These are phyloP conservation scores for Hemichromis elongatus DNA, from an alignment of 2,113 vertebrate genomes.

Conservation along the genomic window DNA sequence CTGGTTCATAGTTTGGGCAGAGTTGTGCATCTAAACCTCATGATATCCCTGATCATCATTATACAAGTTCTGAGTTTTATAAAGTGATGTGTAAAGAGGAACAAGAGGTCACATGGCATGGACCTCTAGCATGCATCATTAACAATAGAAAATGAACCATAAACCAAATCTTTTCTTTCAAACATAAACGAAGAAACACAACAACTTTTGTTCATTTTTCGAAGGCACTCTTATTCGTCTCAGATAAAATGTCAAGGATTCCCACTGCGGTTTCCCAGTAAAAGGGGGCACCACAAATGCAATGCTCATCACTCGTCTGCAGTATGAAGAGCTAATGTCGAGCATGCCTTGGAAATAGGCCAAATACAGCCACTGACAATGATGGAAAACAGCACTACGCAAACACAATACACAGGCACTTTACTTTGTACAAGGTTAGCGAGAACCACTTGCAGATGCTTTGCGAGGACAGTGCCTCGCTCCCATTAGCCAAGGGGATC, in stretches of 20 bases:
- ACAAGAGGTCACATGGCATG: not conserved
- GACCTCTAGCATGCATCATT: not conserved
- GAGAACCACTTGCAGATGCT: constrained; percentile 32
- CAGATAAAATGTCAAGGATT: constrained; percentile 40
- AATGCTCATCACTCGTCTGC: not conserved
- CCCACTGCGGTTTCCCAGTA: constrained; percentile 11
- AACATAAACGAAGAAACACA: not conserved
- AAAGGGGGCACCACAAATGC: constrained; percentile 1
- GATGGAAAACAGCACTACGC: constrained; percentile 31
- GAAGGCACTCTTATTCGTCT: not conserved
- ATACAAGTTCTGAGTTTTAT: not conserved
- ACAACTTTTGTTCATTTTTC: not conserved
- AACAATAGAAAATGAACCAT: constrained; percentile 10
- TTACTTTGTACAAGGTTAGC: constrained; percentile 2
- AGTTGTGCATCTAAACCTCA: not conserved
- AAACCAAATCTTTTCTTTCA: not conserved
- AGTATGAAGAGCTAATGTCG: constrained; percentile 10
- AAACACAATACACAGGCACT: not conserved
- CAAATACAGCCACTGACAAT: not conserved
- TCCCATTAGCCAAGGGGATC: not conserved
- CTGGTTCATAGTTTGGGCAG: not conserved
- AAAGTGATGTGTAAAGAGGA: not conserved
- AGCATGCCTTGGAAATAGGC: constrained; percentile 22
- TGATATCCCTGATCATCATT: not conserved
- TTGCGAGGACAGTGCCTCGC: not conserved